Conservation (phyloP, 2,113 vertebrate genomes). For the Cephalophus harveyi region DNA sequence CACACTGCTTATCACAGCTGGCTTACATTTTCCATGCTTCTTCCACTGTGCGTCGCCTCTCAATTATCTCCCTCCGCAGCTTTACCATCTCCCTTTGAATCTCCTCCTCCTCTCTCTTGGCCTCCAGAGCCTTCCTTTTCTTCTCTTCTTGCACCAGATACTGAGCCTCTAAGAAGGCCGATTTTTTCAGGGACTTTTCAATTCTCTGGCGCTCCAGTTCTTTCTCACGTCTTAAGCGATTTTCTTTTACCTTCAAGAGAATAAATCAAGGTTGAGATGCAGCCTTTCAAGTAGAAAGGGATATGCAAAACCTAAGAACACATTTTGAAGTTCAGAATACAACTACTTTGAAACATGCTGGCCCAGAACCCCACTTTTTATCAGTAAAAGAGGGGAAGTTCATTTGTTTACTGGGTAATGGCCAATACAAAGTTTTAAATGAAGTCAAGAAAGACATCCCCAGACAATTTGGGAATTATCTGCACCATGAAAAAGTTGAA, state of each 20-base stretch:
- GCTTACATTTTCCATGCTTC: conserved; percentile 83
- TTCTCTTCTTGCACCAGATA: conserved; percentile 81
- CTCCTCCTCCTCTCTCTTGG: conserved; percentile 84
- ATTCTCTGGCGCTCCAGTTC: conserved; percentile 80
- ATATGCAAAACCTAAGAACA: background rate
- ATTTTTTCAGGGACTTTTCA: conserved; percentile 80
- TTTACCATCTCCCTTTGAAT: conserved; percentile 90
- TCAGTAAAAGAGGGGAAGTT: background rate
- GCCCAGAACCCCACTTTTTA: background rate
- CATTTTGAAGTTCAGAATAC: conserved; percentile 13
- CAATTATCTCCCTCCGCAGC: conserved; percentile 87
- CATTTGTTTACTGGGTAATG: background rate
- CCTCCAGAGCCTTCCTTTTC: conserved; percentile 81
- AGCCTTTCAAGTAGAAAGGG: background rate
- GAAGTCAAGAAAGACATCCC: background rate
- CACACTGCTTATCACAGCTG: background rate
- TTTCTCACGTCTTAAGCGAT: conserved; percentile 83
- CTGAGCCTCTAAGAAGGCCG: conserved; percentile 81
- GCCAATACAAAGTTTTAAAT: background rate
- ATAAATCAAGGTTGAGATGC: conserved; percentile 1
- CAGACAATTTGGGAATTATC: background rate
- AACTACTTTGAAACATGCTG: background rate
- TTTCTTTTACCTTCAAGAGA: conserved; percentile 88
- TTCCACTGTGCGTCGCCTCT: conserved; percentile 80
- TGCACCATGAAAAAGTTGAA: background rate